Evolutionary conservation across 2,113 vertebrate genomes (phyloP), one percentile per base, ranked within the genome.

Genomic region (Laticauda colubrina): DNA sequence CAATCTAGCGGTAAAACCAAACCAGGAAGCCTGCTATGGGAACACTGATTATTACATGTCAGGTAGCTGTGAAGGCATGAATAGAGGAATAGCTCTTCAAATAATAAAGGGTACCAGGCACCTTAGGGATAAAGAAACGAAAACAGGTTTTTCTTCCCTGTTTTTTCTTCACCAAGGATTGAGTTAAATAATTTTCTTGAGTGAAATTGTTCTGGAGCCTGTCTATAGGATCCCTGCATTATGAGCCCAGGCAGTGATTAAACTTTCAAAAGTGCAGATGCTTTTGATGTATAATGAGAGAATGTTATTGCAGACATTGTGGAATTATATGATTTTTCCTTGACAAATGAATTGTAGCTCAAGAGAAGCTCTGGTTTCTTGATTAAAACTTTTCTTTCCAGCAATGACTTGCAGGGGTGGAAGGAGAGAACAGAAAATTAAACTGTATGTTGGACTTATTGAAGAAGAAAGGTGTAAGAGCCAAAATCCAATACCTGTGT

Each of bases 241-340:
- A 0, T 0, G 51, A 85, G 48, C 59, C 2, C 0, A 0, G 61
- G 55, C 26, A 90, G 55, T 87, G 90, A 39, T 85, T 93, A 90
- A 94, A 91, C 86, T 85, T 75, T 91, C 93, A 91, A 61, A 92
- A 94, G 39, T 20, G 4, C 0, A 0, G 81, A n/a, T 0, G 3
- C 53, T 53, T 93, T 88, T 75, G 91, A 53, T 39, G 48, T 89
- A 21, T 18, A 8, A 85, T 5, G 87, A 89, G 85, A 51, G 87
- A 39, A 89, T 88, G 54, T 56, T 92, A 93, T 2, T 87, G 1
- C 90, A 91, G 61, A 87, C 51, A 87, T 75, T 34, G 24, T 56
- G 57, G 87, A 86, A 87, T 89, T n/a, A 90, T 92, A 23, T 92
- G 85, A 92, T 89, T 91, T 81, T 87, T 85, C 51, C n/a, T 39